phyloP scores from a whole-genome alignment of 2,888 invertebrate genomes.

The Trilocha varians region DNA sequence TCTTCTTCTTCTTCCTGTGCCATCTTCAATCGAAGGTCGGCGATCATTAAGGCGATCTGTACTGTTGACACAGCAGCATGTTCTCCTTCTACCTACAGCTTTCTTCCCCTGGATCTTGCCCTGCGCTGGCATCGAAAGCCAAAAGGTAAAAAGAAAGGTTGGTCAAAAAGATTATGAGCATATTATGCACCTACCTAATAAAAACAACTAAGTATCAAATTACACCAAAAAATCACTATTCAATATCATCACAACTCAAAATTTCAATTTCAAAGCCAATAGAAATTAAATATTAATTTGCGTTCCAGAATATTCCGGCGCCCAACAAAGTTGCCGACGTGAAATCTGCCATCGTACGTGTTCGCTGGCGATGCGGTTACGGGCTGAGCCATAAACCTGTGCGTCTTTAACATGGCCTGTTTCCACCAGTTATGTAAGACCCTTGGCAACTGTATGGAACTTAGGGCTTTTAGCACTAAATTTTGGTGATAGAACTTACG shows the following conservation, averaged over 20 bases:
- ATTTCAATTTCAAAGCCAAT: conserved; percentile 4
- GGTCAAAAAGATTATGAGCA: no score
- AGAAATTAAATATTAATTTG: conserved; percentile 11
- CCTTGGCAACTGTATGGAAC: conserved; percentile 18
- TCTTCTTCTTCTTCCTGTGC: no score
- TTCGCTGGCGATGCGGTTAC: conserved; percentile 46
- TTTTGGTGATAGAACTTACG: no score
- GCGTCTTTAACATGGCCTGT: conserved; percentile 50
- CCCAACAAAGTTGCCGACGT: conserved; percentile 24
- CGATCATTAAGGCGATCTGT: no score
- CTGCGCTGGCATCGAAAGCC: neutral
- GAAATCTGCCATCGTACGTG: conserved; percentile 39
- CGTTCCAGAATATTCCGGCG: no score
- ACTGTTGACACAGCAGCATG: no score
- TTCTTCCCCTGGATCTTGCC: no score
- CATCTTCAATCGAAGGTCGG: no score
- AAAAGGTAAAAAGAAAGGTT: neutral
- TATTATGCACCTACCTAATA: no score
- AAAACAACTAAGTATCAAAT: neutral
- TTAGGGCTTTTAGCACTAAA: conserved; percentile 1
- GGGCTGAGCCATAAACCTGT: conserved; percentile 51
- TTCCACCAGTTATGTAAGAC: conserved; percentile 30
- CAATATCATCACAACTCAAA: conserved; percentile 3
- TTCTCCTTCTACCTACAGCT: no score
- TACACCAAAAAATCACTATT: neutral